Base-by-base conservation (phyloP, 2,113 vertebrate genomes). In the Aegotheles bennettii region DNA sequence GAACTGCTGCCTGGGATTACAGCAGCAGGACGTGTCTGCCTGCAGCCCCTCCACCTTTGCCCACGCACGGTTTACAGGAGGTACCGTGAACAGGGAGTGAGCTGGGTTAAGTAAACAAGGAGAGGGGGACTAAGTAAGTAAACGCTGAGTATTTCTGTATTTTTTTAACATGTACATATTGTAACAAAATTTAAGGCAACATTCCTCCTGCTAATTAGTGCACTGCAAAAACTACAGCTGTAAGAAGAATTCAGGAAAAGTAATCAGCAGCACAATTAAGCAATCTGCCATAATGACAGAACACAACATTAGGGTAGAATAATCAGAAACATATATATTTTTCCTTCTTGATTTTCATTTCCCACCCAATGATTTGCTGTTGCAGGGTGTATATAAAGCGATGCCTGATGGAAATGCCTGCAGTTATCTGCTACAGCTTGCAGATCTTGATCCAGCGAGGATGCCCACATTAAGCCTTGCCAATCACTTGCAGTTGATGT, bases 211-310 rank as follows among this genome's bases (percentile, higher is more conserved):
- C 89, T 95, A 97, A 96, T 97, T 95, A 97, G 91, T 94, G 96
- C 50, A 13, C 90, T 96, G 95, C 6, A 16, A 81, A 95, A 95
- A 75, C 82, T 95, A 93, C 96, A 96, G 93, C 90, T 96, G 96
- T 89, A 95, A 80, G 93, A 96, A 95, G 96, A 97, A 95, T 90
- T 96, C 96, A 93, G 97, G 96, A 96, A 96, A 97, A 97, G 97
- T 96, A 97, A 97, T 97, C 97, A 97, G 93, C 89, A 94, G 96
- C 96, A 97, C 96, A 97, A 97, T 97, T 97, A 97, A 97, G 97
- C 96, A 97, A 97, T 97, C 97, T 97, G 71, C 95, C 70, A 54
- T 97, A 97, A 97, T 96, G 96, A 95, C 93, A 97, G 97, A 97
- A 96, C 95, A 97, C 96, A 97, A 97, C 95, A 97, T 96, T 97